Evolutionary conservation across 30 jellyfish, hydroid and myxozoan genomes (phyloP).

Genomic region (Pseudorhiza aurosa): DNA sequence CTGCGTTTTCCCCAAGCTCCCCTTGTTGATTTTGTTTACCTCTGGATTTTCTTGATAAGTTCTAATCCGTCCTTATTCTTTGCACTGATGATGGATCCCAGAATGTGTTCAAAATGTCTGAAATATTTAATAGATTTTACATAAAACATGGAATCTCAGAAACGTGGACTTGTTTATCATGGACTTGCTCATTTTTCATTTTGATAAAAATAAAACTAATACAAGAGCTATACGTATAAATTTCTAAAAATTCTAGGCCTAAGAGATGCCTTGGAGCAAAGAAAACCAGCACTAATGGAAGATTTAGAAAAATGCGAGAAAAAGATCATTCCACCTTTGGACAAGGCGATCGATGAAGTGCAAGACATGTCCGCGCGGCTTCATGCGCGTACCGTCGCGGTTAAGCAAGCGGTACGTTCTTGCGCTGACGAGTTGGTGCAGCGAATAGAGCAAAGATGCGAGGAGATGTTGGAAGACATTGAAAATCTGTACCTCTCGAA

Average conservation of each 20-base stretch:
- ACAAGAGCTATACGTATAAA: no score
- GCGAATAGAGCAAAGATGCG: slow-evolving; percentile 81
- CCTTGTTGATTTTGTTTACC: no score
- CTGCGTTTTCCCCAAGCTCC: no score
- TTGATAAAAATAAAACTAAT: no score
- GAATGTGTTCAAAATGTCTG: no score
- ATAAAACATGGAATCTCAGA: no score
- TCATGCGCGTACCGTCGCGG: slow-evolving; percentile 95
- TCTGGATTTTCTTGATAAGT: no score
- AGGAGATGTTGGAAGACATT: slow-evolving; percentile 69
- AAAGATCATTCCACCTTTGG: slow-evolving; percentile 84
- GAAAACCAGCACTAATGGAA: slow-evolving; percentile 73
- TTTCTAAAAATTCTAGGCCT: slow-evolving; percentile 82
- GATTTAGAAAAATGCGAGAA: slow-evolving; percentile 77
- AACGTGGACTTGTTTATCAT: no score
- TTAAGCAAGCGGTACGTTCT: slow-evolving; percentile 83
- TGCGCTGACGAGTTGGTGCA: slow-evolving; percentile 82
- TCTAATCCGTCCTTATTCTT: no score
- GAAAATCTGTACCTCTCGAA: slow-evolving; percentile 69
- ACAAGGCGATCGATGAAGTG: slow-evolving; percentile 92
- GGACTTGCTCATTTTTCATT: no score
- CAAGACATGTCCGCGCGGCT: slow-evolving; percentile 99
- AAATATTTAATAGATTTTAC: no score
- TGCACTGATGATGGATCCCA: no score
- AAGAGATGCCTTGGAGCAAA: slow-evolving; percentile 84